phyloP scores from a whole-genome alignment of 1,140 invertebrate species.

The Pseudomyrmex gracilis region DNA sequence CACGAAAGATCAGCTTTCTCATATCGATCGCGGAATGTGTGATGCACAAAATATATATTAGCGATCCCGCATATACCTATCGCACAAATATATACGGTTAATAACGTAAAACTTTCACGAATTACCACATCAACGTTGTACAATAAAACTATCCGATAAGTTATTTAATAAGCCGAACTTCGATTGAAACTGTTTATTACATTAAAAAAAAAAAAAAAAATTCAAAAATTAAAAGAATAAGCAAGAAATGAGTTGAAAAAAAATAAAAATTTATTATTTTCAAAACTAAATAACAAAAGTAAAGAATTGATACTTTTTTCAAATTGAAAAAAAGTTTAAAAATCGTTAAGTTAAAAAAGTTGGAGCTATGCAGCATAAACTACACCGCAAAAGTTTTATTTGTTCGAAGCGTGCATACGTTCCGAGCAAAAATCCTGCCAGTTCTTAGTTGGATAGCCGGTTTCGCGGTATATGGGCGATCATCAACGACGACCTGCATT shows the following conservation, averaged over 20 bases:
- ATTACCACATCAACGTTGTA: no score
- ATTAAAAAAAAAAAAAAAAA: no score
- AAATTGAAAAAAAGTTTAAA: neutral
- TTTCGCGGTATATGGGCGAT: neutral
- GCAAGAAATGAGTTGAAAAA: slow-evolving; percentile 7
- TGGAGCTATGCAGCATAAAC: neutral
- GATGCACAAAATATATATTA: neutral
- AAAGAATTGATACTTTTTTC: neutral
- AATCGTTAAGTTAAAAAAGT: no score
- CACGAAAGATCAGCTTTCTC: slow-evolving; percentile 50
- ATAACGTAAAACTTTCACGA: slow-evolving; percentile 1
- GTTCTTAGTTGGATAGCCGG: neutral
- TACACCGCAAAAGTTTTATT: neutral
- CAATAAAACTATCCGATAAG: no score
- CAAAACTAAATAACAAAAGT: neutral
- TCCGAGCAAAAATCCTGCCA: neutral
- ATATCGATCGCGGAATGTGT: slow-evolving; percentile 37
- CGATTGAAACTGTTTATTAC: no score
- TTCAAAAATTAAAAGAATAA: no score
- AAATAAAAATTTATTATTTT: neutral
- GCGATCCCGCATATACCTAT: neutral
- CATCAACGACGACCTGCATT: neutral
- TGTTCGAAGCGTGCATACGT: neutral
- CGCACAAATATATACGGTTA: neutral
- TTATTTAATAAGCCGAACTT: no score